Evolutionary conservation across 1,140 invertebrate genomes (phyloP), one percentile per base, ranked within the genome.

Genomic region (Calycopis cecrops): DNA sequence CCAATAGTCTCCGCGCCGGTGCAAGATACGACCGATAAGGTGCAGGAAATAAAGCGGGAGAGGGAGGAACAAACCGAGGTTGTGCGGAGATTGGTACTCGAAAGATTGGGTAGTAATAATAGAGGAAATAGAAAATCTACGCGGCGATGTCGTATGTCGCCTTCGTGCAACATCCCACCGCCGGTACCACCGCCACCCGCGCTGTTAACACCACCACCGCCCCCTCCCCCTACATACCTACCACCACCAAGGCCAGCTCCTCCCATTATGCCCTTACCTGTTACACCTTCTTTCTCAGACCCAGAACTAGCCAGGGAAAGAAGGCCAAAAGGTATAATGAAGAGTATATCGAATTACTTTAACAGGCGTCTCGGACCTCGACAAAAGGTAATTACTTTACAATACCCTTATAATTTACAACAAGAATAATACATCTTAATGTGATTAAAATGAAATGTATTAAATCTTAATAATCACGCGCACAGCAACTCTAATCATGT

Each of bases 321-420:
- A n/a, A 88, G 94, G 56, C 87, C 94, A 42, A 94, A 94, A 71
- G 95, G 94, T 76, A 92, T 96, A 38, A 96, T 96, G 62, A 94
- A 95, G 87, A 92, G 94, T 47, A 92, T 96, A 42, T 93, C 94
- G 2, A 94, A 93, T 76, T 94, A 96, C 71, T 94, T 96, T 66
- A 87, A 85, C 62, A 70, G 80, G 47, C 75, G 78, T 33, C 71
- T 82, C 38, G 77, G 79, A 71, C 76, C 79, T 52, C 73, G 74
- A 37, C 71, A 79, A 11, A 85, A 85, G 82, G 82, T 82, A 81
- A 73, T 68, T 65, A 47, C 48, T 21, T n/a, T n/a, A n/a, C n/a
- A n/a, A n/a, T n/a, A n/a, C n/a, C n/a, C n/a, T n/a, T 53, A 14
- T n/a, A 50, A 42, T 44, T 28, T 55, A 9, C 17, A 35, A 48